Evolutionary conservation across 1,140 invertebrate genomes (phyloP), one percentile per base, ranked within the genome.

Genomic region (Drosophila albomicans): DNA sequence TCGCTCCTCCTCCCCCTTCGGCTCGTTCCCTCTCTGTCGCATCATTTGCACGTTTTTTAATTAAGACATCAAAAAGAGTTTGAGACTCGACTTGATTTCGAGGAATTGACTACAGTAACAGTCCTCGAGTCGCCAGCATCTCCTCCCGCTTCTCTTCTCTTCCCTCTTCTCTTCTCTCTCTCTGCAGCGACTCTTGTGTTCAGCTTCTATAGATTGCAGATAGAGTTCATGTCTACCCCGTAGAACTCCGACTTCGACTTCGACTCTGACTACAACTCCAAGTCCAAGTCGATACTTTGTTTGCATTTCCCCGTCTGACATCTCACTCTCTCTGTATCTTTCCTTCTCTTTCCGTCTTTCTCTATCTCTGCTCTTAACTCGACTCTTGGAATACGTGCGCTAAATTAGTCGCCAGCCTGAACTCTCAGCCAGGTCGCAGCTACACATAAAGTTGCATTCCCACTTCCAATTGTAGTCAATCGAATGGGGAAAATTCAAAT

Each of bases 21-120:
- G 20, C 20, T 25, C 7, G 3, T 25, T 2, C 28, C 13, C 45
- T 8, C 25, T 32, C 28, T 46, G 66, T 51, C 52, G 82, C 65
- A 86, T 90, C 86, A 88, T 89, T 88, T 88, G 85, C 85, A 88
- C 84, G 84, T 88, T 91, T 90, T 91, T 91, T 91, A 91, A 91
- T 91, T 91, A 91, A 91, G 88, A 91, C 88, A 91, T 91, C 88
- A 91, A 91, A 91, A 88, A 79, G 82, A 90, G 81, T 91, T 91
- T 91, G 88, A 75, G 72, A 91, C 88, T 91, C 70, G 62, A 43
- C 74, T 82, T 86, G 88, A 91, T 91, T 91, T 91, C 88, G 79
- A 89, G 79, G 88, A 91, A 91, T 91, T 76, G 79, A 58, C 80
- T 70, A 59, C 65, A 52, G 48, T 78, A 67, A 59, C 65, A 52